Conservation (phyloP, 2,797 vertebrate genomes). For the Iguana delicatissima region DNA sequence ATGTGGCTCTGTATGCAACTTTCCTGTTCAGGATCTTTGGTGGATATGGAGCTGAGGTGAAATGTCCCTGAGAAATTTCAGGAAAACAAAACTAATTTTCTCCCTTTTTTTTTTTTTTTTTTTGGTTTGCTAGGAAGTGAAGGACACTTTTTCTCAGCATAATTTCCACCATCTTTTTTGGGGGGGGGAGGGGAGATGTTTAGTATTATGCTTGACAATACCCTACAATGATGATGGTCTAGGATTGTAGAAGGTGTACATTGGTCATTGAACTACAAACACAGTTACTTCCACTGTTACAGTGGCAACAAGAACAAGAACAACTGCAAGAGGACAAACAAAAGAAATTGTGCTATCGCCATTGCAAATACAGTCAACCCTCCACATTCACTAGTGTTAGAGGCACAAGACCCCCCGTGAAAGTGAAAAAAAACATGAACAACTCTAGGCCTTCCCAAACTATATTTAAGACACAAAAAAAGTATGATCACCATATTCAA, state of each 20-base stretch:
- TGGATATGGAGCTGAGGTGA: not conserved
- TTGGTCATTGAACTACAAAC: not conserved
- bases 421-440: too few species aligned
- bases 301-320: not conserved
- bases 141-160: not conserved
- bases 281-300: not conserved
- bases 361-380: too few species aligned
- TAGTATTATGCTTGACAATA: not conserved
- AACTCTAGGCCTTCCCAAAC: too few species aligned
- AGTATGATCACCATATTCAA: too few species aligned
- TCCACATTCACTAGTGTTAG: too few species aligned
- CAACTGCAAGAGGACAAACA: not conserved
- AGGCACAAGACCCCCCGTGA: too few species aligned
- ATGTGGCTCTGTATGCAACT: not conserved
- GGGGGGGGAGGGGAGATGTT: too few species aligned
- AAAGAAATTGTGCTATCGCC: not conserved
- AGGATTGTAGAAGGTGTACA: not conserved
- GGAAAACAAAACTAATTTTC: not conserved
- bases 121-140: not conserved
- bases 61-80: not conserved
- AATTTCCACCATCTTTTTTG: not conserved
- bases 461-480: too few species aligned
- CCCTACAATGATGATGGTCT: not conserved
- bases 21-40: not conserved
- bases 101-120: not conserved